phyloP scores from a whole-genome alignment of 1,140 invertebrate species.

The Bursaphelenchus mucronatus region DNA sequence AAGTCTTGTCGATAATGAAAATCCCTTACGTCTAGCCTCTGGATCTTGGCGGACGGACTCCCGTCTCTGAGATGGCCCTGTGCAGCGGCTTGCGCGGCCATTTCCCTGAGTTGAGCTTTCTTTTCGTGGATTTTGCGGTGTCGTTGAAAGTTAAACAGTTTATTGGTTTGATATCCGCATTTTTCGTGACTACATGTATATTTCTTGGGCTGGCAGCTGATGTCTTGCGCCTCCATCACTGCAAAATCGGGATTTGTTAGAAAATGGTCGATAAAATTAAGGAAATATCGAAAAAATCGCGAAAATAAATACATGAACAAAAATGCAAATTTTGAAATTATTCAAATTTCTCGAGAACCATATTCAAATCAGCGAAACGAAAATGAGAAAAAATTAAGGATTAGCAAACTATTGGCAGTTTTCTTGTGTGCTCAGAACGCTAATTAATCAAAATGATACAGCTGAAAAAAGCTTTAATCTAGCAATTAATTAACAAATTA shows the following conservation, averaged over 20 bases:
- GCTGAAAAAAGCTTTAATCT: too few species aligned
- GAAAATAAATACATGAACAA: too few species aligned
- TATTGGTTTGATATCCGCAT: conserved; percentile 22
- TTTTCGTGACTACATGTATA: conserved; percentile 16
- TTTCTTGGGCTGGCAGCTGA: conserved; percentile 12
- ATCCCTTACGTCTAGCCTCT: conserved; percentile 12
- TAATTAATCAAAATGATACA: too few species aligned
- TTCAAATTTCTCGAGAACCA: too few species aligned
- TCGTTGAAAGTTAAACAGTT: conserved; percentile 20
- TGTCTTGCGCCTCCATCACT: conserved; percentile 13
- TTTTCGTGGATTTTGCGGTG: conserved; percentile 23
- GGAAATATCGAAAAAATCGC: too few species aligned
- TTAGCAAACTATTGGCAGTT: too few species aligned
- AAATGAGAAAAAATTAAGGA: too few species aligned
- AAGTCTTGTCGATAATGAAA: neutral
- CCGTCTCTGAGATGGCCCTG: neutral
- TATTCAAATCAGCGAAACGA: too few species aligned
- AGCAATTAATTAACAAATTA: too few species aligned
- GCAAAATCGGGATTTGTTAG: neutral
- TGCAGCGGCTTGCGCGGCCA: neutral
- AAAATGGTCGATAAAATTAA: too few species aligned
- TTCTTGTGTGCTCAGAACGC: too few species aligned
- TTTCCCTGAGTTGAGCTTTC: conserved; percentile 1
- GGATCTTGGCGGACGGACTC: conserved; percentile 15
- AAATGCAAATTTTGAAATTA: too few species aligned